Percentiles rank a stretch among this genome's conserved stretches.
Conservation (phyloP, 2,888 invertebrate species). For the Agrenia bidenticulata region DNA sequence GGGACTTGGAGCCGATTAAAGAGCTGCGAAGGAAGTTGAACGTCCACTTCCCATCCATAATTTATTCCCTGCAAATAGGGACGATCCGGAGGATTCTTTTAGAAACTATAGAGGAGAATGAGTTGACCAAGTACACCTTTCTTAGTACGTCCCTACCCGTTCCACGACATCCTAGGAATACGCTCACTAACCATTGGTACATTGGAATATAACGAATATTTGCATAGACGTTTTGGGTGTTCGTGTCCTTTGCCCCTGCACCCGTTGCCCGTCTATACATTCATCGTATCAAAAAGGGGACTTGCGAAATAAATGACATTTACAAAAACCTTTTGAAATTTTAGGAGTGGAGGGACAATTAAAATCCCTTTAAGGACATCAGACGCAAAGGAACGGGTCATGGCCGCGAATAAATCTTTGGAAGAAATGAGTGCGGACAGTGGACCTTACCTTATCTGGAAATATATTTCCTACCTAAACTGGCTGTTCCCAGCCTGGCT, state of each 20-base stretch:
- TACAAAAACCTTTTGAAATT: neutral
- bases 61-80: conserved; percentile 33
- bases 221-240: too few species aligned
- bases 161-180: conserved; percentile 29
- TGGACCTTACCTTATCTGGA: conserved; percentile 37
- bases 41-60: conserved; percentile 35
- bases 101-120: conserved; percentile 18
- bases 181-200: conserved; percentile 34
- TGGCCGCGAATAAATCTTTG: conserved; percentile 23
- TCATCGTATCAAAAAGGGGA: too few species aligned
- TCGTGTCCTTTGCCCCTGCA: too few species aligned
- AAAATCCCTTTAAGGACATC: conserved; percentile 27
- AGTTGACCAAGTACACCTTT: conserved; percentile 22
- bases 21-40: conserved; percentile 27
- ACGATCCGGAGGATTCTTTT: conserved; percentile 29
- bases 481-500: conserved; percentile 35
- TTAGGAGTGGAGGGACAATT: conserved; percentile 34
- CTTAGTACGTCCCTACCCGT: conserved; percentile 33
- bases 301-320: neutral
- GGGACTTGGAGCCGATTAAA: conserved; percentile 23
- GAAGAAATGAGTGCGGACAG: conserved; percentile 18
- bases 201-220: too few species aligned
- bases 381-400: conserved; percentile 24
- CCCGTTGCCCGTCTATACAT: too few species aligned
- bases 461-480: conserved; percentile 23